A percentile compares a stretch with the other conserved stretches of the same genome.
phyloP scores from a whole-genome alignment of 2,888 invertebrate genomes.

The Rhamnusium bicolor region DNA sequence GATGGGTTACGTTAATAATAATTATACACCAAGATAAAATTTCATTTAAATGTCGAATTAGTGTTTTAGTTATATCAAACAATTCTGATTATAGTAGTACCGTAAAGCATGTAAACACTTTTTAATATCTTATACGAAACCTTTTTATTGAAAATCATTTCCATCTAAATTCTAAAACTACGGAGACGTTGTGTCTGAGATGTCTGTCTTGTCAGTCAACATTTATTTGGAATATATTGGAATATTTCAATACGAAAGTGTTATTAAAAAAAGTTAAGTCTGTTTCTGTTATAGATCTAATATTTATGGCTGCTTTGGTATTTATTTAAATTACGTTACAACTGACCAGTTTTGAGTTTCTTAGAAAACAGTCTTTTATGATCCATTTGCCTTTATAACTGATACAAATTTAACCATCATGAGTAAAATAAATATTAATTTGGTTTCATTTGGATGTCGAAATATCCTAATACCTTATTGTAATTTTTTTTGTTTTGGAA shows the following conservation, averaged over 20 bases:
- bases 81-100: too few species aligned
- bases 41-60: too few species aligned
- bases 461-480: too few species aligned
- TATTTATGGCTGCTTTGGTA: neutral
- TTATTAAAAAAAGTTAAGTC: conserved; percentile 5
- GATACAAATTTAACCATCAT: too few species aligned
- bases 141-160: neutral
- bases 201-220: neutral
- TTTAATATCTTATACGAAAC: too few species aligned
- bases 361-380: neutral
- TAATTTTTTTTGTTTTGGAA: too few species aligned
- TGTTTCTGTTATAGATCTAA: conserved; percentile 1
- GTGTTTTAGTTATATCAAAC: too few species aligned
- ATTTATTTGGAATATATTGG: neutral
- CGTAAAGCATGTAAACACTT: too few species aligned
- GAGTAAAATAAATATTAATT: too few species aligned
- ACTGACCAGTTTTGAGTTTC: neutral
- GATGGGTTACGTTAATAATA: too few species aligned
- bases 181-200: neutral
- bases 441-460: too few species aligned
- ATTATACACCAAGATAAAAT: too few species aligned
- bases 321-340: neutral
- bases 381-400: neutral
- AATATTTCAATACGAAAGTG: neutral
- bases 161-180: neutral